Percentiles rank a stretch among this genome's conserved stretches.
These are phyloP conservation scores for Eremophila alpestris DNA, from an alignment of 2,797 vertebrate genomes.

Conservation along the genomic window DNA sequence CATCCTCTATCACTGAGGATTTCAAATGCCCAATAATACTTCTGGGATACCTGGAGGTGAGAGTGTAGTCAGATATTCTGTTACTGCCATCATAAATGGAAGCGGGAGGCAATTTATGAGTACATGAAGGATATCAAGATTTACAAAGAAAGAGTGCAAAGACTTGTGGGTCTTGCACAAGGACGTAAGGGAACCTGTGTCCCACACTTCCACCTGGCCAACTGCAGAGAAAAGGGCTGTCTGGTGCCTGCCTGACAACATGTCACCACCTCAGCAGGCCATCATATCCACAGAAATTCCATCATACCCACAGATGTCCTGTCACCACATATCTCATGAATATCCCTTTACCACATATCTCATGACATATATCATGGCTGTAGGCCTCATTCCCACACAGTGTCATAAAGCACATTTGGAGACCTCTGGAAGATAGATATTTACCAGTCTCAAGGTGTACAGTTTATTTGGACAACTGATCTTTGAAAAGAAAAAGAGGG, in stretches of 20 bases:
- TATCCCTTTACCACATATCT: not conserved
- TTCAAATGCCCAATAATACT: not conserved
- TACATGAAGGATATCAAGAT: not conserved
- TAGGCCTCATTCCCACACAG: not conserved
- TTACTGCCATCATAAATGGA: not conserved
- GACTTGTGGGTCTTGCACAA: not conserved
- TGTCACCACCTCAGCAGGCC: not conserved
- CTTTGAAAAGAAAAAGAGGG: not conserved
- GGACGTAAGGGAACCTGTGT: not conserved
- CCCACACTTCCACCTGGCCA: accelerated
- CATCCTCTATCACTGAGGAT: accelerated
- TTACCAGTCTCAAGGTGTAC: not conserved
- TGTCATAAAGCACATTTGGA: not conserved
- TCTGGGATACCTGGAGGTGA: not conserved
- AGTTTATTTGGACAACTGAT: not conserved
- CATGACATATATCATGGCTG: not conserved
- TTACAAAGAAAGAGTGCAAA: not conserved
- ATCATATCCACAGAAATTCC: not conserved
- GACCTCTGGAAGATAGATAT: not conserved
- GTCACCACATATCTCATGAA: not conserved
- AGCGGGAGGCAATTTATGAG: not conserved
- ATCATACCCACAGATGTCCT: accelerated
- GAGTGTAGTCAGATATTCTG: not conserved
- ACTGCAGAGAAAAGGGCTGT: not conserved
- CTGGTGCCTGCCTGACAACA: not conserved